Evolutionary conservation across 2,797 vertebrate genomes (phyloP).

Genomic region (Lemur catta): DNA sequence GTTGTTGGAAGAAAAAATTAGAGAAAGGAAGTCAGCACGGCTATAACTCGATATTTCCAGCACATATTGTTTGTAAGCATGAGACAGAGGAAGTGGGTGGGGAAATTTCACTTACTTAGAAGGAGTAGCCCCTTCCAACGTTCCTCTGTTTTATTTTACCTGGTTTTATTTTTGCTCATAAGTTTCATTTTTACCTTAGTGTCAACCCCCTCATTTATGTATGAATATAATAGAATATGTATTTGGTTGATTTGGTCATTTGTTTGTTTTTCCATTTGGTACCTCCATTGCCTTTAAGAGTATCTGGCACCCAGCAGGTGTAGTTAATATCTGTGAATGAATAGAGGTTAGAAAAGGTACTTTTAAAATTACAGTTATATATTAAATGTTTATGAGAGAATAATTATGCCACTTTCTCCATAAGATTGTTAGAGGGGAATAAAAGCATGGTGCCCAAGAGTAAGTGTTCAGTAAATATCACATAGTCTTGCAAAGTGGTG

Average conservation of each 20-base stretch:
- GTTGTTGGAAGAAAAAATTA: background rate
- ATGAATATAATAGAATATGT: background rate
- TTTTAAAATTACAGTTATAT: background rate
- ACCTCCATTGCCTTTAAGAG: background rate
- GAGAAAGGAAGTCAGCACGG: background rate
- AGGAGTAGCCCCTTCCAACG: fast-evolving
- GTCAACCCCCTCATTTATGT: background rate
- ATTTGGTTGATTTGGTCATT: background rate
- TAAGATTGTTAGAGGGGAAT: background rate
- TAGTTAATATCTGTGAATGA: background rate
- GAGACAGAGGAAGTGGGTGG: background rate
- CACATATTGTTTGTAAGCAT: background rate
- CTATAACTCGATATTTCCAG: background rate
- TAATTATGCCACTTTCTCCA: background rate
- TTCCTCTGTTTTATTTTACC: background rate
- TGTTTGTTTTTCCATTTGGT: background rate
- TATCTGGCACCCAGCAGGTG: background rate
- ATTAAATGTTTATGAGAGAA: background rate
- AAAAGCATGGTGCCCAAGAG: background rate
- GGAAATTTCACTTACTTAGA: background rate
- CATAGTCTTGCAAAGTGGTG: background rate
- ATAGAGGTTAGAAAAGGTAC: background rate
- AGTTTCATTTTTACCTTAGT: background rate
- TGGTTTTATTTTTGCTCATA: background rate
- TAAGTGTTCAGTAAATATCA: background rate